Evolutionary conservation across 1,140 invertebrate species (phyloP).

Genomic region (Drosophila punjabiensis): DNA sequence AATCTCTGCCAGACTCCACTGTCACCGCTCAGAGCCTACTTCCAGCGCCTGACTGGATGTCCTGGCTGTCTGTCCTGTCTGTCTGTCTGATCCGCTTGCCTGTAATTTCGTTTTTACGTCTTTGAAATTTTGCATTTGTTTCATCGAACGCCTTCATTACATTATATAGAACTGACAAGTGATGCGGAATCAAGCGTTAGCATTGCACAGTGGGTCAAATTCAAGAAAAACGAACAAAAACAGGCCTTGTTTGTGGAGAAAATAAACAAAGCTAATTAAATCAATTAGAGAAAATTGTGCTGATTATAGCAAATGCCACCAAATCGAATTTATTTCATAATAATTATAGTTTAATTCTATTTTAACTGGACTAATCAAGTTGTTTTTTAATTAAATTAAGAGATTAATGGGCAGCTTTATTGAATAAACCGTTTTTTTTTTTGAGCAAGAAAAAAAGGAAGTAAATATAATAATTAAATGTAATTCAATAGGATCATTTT

Average conservation of each 20-base stretch:
- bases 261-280: slow-evolving; percentile 19
- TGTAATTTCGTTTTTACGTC: slow-evolving; percentile 76
- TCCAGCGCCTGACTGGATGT: slow-evolving; percentile 7
- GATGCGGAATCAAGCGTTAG: slow-evolving; percentile 55
- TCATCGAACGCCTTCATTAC: slow-evolving; percentile 82
- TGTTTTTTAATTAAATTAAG: not conserved
- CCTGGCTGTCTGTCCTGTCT: slow-evolving; percentile 28
- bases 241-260: not conserved
- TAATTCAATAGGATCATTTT: not conserved
- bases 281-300: slow-evolving; percentile 4
- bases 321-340: not conserved
- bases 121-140: slow-evolving; percentile 83
- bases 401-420: not conserved
- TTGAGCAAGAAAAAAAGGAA: not conserved
- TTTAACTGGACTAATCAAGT: not conserved
- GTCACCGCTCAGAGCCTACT: slow-evolving; percentile 24
- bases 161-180: slow-evolving; percentile 72
- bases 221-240: not conserved
- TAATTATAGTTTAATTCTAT: not conserved
- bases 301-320: not conserved
- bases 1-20: slow-evolving; percentile 6
- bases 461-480: not conserved
- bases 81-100: slow-evolving; percentile 51
- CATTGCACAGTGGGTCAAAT: slow-evolving; percentile 58
- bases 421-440: not conserved